A percentile compares a stretch with the other conserved stretches of the same genome.
Evolutionary conservation across 2,797 vertebrate species (phyloP).

Genomic region (Epinephelus awoara): DNA sequence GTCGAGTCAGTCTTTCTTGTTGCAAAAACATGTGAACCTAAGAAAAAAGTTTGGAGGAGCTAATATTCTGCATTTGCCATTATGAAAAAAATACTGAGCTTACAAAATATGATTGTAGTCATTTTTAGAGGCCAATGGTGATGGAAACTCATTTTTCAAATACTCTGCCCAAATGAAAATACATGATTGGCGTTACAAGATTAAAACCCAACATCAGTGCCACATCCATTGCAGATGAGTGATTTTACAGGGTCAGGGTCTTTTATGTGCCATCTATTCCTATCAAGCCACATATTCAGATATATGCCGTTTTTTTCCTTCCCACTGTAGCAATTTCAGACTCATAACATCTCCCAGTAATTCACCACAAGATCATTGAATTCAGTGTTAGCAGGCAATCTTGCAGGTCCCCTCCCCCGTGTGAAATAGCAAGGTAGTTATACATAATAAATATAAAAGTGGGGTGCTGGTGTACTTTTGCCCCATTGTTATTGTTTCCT

Average conservation of each 20-base stretch:
- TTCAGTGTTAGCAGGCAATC: slow-evolving; percentile 44
- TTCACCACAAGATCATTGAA: slow-evolving; percentile 5
- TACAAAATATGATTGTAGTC: background rate
- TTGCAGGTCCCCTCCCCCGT: slow-evolving; percentile 27
- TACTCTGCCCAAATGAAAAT: background rate
- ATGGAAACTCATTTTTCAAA: background rate
- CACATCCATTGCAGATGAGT: background rate
- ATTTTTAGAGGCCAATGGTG: slow-evolving; percentile 11
- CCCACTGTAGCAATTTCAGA: background rate
- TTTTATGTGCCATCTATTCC: slow-evolving; percentile 15
- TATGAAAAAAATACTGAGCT: background rate
- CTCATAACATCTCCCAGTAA: background rate
- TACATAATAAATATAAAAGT: slow-evolving; percentile 82
- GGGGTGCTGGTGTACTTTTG: slow-evolving; percentile 81
- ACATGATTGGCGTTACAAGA: background rate
- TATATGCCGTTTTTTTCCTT: background rate
- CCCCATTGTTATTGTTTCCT: slow-evolving; percentile 53
- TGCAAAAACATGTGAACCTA: slow-evolving; percentile 6
- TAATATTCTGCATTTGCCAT: background rate
- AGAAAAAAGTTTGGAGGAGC: background rate
- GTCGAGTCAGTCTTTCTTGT: background rate
- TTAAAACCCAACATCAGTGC: slow-evolving; percentile 21
- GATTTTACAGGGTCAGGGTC: background rate
- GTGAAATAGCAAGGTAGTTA: slow-evolving; percentile 64
- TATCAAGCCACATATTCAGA: slow-evolving; percentile 14